Conservation (phyloP, 2,797 vertebrate genomes). For the Lycodopsis pacificus region DNA sequence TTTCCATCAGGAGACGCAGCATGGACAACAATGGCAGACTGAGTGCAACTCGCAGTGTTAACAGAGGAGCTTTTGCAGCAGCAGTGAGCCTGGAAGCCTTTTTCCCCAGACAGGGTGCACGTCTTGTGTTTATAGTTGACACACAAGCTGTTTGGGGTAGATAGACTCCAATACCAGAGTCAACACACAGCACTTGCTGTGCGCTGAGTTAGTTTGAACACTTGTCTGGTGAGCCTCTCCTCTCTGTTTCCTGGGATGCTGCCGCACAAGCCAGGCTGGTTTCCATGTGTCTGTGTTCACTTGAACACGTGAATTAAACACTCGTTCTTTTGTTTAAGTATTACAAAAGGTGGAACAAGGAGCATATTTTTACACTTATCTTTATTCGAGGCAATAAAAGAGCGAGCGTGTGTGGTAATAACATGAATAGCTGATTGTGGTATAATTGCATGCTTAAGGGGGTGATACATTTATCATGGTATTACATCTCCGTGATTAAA, state of each 20-base stretch:
- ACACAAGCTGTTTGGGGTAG: conserved; percentile 76
- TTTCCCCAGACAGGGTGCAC: conserved; percentile 48
- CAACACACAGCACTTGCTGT: conserved; percentile 61
- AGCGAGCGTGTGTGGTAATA: conserved; percentile 21
- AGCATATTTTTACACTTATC: background rate
- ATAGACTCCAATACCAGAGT: conserved; percentile 69
- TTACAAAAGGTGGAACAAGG: background rate
- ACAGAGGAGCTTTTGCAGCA: conserved; percentile 28
- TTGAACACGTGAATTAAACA: background rate
- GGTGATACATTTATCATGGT: conserved; percentile 71
- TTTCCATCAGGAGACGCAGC: conserved; percentile 31
- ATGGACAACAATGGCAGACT: background rate
- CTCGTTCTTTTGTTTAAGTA: background rate
- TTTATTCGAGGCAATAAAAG: conserved; percentile 7
- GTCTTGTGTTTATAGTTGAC: conserved; percentile 75
- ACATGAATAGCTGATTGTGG: conserved; percentile 39
- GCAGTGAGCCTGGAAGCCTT: conserved; percentile 21
- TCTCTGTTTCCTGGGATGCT: conserved; percentile 37
- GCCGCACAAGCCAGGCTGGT: background rate
- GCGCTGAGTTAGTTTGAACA: conserved; percentile 67
- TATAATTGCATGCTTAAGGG: conserved; percentile 68
- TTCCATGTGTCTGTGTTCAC: background rate
- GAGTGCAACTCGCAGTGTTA: background rate
- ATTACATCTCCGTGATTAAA: conserved; percentile 73
- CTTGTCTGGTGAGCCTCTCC: conserved; percentile 52